Base-by-base conservation (phyloP, 2,797 vertebrate species). In the Sciaenops ocellatus region DNA sequence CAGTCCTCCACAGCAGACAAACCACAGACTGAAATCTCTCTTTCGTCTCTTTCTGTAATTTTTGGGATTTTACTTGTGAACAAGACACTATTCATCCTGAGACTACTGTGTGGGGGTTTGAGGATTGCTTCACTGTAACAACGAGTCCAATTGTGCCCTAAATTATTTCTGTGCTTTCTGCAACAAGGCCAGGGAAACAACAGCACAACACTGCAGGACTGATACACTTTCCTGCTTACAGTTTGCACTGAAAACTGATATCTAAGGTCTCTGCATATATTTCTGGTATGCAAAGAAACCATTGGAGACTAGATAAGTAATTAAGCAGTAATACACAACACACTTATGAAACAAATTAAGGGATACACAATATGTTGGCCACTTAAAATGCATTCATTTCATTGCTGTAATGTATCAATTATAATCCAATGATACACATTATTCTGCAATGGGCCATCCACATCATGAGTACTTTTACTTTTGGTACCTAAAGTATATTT, bases 31-130 rank as follows among this genome's bases (percentile, higher is more conserved):
- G 24, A 79, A 42, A 55, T 38, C 28, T 69, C 50, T 65, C 56
- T 26, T 48, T 61, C 30, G 61, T 70, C 22, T 50, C 34, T 60
- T 20, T 54, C 56, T 71, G 71, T 84, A 56, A 76, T 75, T 86
- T 84, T 22, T 41, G 47, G 63, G 78, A 73, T 78, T 90, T 87
- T 76, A 68, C 79, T 61, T 30, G 11, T 28, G 73, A 89, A 92
- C 89, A 90, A 89, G 67, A 73, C 65, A 16, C 78, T 73, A 90
- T 93, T 94, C 89, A 92, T 88, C 50, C 61, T 6, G 16, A 50
- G 57, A 63, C 73, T 72, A 75, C 61, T 75, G 83, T 71, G 91
- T 82, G 83, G 82, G 78, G 79, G 77, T 44, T 69, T 66, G 48
- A 78, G 69, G 47, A 79, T 69, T 1, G 84, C 66, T 73, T 77